Evolutionary conservation across 2,113 vertebrate species (phyloP).

Genomic region (Egretta garzetta): DNA sequence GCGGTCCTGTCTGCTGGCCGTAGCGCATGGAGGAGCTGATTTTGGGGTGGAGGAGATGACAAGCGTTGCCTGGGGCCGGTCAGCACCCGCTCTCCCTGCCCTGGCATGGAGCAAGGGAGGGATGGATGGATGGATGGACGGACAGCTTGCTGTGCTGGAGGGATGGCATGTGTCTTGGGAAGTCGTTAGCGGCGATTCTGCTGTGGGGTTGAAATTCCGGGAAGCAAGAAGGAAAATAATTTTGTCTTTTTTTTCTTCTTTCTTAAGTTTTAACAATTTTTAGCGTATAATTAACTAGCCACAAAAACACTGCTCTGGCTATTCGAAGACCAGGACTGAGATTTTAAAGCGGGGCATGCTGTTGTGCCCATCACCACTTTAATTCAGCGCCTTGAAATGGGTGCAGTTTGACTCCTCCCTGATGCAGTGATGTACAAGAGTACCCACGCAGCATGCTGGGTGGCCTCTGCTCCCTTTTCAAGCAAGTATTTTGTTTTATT

Average conservation of each 20-base stretch:
- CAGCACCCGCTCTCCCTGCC: not conserved
- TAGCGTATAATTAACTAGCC: not conserved
- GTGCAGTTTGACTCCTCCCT: not conserved
- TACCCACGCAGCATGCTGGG: not conserved
- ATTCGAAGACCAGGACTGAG: not conserved
- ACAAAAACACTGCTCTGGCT: not conserved
- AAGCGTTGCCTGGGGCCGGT: accelerated
- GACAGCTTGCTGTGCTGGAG: not conserved
- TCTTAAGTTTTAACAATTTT: not conserved
- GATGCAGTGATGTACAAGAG: accelerated
- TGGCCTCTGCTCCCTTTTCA: not conserved
- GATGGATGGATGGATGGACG: accelerated
- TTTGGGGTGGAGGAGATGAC: not conserved
- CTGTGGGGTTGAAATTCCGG: not conserved
- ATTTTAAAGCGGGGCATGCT: not conserved
- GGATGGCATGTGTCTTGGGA: not conserved
- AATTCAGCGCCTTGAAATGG: not conserved
- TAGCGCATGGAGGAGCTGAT: not conserved
- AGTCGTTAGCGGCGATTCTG: not conserved
- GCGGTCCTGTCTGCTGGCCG: not conserved
- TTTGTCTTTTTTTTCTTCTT: not conserved
- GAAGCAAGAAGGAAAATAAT: not conserved
- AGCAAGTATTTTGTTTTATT: not conserved
- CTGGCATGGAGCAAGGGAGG: not conserved
- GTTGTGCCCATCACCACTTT: not conserved